Evolutionary conservation across 37 sponge, comb jelly and placozoan species (phyloP).

Genomic region (Oscarella lobularis): DNA sequence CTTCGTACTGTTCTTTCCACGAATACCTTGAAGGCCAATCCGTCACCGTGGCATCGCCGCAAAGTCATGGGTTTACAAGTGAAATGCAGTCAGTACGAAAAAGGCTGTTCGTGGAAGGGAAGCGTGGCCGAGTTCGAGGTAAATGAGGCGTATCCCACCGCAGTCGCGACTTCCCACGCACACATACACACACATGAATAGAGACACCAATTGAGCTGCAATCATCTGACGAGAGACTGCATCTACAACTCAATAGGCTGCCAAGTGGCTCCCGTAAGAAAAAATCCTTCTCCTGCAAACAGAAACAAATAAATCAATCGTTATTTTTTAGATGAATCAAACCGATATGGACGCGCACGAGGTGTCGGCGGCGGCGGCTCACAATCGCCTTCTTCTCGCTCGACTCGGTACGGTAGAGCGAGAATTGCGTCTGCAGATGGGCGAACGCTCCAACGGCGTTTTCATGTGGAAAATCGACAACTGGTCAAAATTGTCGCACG

Average conservation of each 20-base stretch:
- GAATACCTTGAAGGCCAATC: no score
- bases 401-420: background rate
- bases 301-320: no score
- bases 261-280: no score
- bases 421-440: background rate
- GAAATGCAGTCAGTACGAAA: background rate
- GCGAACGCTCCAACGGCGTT: background rate
- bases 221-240: no score
- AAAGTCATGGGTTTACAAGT: background rate
- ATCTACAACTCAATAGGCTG: no score
- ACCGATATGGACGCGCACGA: background rate
- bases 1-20: no score
- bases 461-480: conserved; percentile 1
- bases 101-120: background rate
- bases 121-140: background rate
- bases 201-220: no score
- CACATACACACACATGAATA: no score
- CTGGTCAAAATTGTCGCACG: background rate
- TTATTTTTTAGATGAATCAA: background rate
- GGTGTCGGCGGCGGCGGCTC: background rate
- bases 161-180: no score
- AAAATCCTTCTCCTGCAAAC: no score
- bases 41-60: no score
- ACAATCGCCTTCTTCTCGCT: background rate
- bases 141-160: background rate